phyloP scores from a whole-genome alignment of 2,888 invertebrate species.

The Agonum fuliginosum region DNA sequence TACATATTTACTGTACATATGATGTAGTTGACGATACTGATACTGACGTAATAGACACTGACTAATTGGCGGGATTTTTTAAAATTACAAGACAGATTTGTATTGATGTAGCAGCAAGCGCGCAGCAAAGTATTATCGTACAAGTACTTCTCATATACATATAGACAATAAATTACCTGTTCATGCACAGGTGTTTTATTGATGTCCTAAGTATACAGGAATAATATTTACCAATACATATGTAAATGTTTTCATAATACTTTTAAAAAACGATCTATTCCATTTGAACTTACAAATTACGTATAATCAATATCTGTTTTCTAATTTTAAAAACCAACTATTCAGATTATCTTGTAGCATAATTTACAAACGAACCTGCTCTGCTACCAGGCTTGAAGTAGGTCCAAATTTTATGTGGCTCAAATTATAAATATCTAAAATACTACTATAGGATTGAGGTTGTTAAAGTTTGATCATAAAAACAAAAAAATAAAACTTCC shows the following conservation, averaged over 20 bases:
- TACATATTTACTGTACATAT: constrained; percentile 28
- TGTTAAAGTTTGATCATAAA: constrained; percentile 57
- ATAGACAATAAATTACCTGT: constrained; percentile 58
- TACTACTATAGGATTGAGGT: constrained; percentile 53
- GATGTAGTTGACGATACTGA: constrained; percentile 11
- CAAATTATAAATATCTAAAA: constrained; percentile 53
- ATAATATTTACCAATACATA: constrained; percentile 30
- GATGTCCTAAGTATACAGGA: constrained; percentile 49
- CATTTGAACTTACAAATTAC: constrained; percentile 31
- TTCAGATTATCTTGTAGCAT: constrained; percentile 33
- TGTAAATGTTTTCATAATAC: constrained; percentile 52
- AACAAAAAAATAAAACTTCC: constrained; percentile 50
- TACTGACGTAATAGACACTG: not conserved
- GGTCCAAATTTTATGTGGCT: constrained; percentile 56
- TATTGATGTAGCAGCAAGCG: too few species aligned
- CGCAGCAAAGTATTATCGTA: constrained; percentile 43
- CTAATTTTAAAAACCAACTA: constrained; percentile 44
- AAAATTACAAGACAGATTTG: constrained; percentile 43
- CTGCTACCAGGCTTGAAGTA: constrained; percentile 50
- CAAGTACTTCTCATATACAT: constrained; percentile 37
- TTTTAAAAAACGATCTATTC: constrained; percentile 49
- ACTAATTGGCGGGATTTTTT: constrained; percentile 19
- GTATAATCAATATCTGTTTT: constrained; percentile 48
- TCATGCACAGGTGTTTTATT: constrained; percentile 51
- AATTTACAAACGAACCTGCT: constrained; percentile 49